Evolutionary conservation across 2,797 vertebrate species (phyloP).

Genomic region (Aulostomus chinensis): DNA sequence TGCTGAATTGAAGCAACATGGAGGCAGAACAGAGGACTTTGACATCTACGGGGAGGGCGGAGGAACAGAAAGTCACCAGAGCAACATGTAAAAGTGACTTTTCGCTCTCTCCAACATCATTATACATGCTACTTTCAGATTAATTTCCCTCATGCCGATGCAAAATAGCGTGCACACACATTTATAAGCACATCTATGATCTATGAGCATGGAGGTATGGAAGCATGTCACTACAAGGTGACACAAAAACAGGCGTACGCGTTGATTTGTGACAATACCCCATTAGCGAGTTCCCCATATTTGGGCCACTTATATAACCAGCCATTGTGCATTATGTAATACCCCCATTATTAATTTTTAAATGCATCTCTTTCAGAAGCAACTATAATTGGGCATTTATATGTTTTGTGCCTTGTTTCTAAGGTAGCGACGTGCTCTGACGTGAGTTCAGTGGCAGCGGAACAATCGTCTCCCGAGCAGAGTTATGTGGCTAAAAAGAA

Average conservation of each 20-base stretch:
- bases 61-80: constrained; percentile 33
- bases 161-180: too few relatives aligned
- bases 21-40: constrained; percentile 23
- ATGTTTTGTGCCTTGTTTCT: constrained; percentile 63
- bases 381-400: constrained; percentile 75
- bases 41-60: constrained; percentile 15
- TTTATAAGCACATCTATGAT: too few relatives aligned
- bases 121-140: too few relatives aligned
- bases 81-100: constrained; percentile 11
- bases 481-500: constrained; percentile 35
- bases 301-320: constrained; percentile 70
- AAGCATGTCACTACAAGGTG: not conserved
- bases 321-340: constrained; percentile 62
- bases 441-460: constrained; percentile 39
- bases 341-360: constrained; percentile 65
- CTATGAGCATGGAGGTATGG: too few relatives aligned
- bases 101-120: constrained; percentile 2
- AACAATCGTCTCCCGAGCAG: constrained; percentile 32
- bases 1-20: constrained; percentile 37
- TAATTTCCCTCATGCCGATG: too few relatives aligned
- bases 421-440: constrained; percentile 42
- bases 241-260: not conserved
- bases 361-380: constrained; percentile 68
- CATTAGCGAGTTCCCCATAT: constrained; percentile 43
- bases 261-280: constrained; percentile 50